Evolutionary conservation across 1,140 invertebrate genomes (phyloP), one percentile per base, ranked within the genome.

Genomic region (Apis florea): DNA sequence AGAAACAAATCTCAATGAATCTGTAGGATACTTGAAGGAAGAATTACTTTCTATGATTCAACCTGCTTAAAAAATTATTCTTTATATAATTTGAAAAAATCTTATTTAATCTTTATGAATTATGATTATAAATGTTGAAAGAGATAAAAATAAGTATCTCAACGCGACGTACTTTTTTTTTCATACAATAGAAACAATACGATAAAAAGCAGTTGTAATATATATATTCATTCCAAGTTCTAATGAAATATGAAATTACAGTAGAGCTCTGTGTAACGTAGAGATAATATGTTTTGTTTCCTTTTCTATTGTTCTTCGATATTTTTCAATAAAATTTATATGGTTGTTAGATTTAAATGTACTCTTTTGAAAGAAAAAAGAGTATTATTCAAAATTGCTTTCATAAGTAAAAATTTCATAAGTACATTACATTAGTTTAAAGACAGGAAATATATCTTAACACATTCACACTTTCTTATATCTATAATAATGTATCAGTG

Each of bases 41-140:
- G 96, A 97, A 91, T 94, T 97, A 1, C 95, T 97, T 91, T 94
- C 87, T 72, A 92, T 97, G 61, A 94, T 97, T 24, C 95, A 87
- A 77, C 1, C 53, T 17, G 56, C 67, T 64, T 87, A 59, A 86
- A 83, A 40, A 40, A 75, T 58, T 53, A 58, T 63, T 64, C 31
- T 59, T 77, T 15, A 3, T 71, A 26, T 4, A 49, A 61, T 49
- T 66, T 31, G n/a, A n/a, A 31, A 67, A 40, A 40, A 40, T 40
- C 31, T 24, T 53, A 15, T 51, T 54, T 79, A 53, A 71, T 73
- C 13, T 19, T 49, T 73, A 51, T 5, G 3, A 54, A 58, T 67
- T 63, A 5, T 59, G 17, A 68, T 71, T 74, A 51, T 49, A 74
- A 59, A 54, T 56, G 26, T 47, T 68, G 40, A 58, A 58, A 49